Conservation (phyloP, 2,888 invertebrate species). For the Calliopum simillimum region DNA sequence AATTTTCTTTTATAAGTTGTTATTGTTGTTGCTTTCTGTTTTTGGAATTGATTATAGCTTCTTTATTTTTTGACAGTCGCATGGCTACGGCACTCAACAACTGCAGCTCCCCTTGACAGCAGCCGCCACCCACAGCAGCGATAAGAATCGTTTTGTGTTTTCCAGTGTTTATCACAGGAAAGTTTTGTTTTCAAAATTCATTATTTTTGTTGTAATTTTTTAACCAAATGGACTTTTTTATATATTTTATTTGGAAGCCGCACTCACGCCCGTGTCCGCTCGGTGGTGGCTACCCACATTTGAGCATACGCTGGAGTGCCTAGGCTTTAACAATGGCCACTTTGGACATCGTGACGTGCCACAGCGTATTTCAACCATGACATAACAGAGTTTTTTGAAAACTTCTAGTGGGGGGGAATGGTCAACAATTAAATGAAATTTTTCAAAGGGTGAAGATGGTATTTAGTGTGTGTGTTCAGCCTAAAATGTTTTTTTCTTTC, state of each 20-base stretch:
- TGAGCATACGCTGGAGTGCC: constrained; percentile 57
- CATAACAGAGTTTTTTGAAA: neutral
- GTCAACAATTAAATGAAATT: too few species aligned
- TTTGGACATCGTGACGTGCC: neutral
- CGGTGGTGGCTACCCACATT: constrained; percentile 62
- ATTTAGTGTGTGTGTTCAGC: too few species aligned
- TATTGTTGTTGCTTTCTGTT: neutral
- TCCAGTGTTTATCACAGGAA: constrained; percentile 40
- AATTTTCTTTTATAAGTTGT: constrained; percentile 22
- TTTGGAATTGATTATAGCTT: constrained; percentile 56
- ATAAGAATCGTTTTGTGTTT: constrained; percentile 14
- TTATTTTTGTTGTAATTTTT: neutral
- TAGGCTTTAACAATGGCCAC: constrained; percentile 38
- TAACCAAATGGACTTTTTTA: constrained; percentile 36
- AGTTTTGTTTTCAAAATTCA: constrained; percentile 32
- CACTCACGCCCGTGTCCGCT: constrained; percentile 37
- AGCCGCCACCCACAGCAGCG: constrained; percentile 7
- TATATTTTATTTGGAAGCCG: neutral
- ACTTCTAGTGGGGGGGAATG: too few species aligned
- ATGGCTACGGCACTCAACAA: constrained; percentile 20
- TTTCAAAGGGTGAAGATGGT: too few species aligned
- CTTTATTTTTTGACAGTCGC: constrained; percentile 40
- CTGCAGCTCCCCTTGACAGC: constrained; percentile 13
- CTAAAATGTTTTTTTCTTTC: too few species aligned
- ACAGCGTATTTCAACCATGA: constrained; percentile 27